A percentile compares a stretch with the other conserved stretches of the same genome.
Conservation (phyloP, 1,140 invertebrate species). For the Homarus americanus region DNA sequence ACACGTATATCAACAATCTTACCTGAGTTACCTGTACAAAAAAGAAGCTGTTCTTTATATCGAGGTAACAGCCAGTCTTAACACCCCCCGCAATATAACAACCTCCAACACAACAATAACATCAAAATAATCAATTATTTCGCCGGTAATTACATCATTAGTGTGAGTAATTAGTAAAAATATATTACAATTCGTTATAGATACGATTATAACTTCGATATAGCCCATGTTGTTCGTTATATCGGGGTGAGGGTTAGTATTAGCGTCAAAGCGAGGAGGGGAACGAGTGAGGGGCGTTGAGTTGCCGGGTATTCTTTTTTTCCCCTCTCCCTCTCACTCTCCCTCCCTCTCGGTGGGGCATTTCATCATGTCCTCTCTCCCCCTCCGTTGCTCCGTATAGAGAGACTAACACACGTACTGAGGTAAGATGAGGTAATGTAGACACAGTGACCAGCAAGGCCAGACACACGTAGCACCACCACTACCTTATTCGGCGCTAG, state of each 20-base stretch:
- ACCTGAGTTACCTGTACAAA: too few species aligned
- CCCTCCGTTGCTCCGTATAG: neutral
- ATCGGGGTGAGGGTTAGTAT: slow-evolving; percentile 13
- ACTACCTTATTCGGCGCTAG: too few species aligned
- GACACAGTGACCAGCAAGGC: too few species aligned
- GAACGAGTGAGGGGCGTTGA: neutral
- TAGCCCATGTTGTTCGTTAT: neutral
- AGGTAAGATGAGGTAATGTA: too few species aligned
- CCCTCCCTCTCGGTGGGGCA: neutral
- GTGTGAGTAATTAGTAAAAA: too few species aligned
- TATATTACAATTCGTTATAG: neutral
- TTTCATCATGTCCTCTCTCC: neutral
- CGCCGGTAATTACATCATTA: too few species aligned
- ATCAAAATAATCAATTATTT: neutral
- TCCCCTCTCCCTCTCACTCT: too few species aligned
- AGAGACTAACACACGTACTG: too few species aligned
- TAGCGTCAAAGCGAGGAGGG: slow-evolving; percentile 13
- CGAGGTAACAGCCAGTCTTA: neutral
- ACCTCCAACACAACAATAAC: neutral
- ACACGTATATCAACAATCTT: too few species aligned
- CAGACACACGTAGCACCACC: too few species aligned
- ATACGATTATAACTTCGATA: neutral
- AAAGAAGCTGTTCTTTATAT: neutral
- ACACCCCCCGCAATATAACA: neutral
- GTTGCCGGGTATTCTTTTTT: slow-evolving; percentile 8